Conservation (phyloP, 2,113 vertebrate genomes). For the Anhinga rufa region DNA sequence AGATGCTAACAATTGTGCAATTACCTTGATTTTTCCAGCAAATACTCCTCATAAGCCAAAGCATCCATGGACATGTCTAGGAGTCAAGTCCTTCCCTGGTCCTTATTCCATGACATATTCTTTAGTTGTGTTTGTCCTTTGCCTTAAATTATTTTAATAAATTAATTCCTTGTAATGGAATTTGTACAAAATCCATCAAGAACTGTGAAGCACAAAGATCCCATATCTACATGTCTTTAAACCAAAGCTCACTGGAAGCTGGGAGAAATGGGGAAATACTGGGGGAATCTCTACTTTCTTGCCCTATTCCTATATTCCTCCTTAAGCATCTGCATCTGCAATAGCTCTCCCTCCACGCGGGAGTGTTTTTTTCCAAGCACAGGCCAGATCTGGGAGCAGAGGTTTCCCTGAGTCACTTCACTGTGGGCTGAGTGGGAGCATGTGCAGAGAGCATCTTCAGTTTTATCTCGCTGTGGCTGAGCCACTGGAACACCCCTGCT, state of each 20-base stretch:
- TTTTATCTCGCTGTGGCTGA: neutral
- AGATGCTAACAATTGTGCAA: neutral
- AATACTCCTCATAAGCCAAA: neutral
- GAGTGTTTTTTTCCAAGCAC: neutral
- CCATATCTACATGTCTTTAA: neutral
- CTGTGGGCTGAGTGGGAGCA: neutral
- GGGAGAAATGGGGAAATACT: neutral
- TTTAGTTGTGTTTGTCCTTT: neutral
- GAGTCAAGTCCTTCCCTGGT: neutral
- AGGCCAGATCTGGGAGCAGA: neutral
- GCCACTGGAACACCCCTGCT: neutral
- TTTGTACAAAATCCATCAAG: neutral
- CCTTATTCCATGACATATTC: neutral
- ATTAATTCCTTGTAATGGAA: neutral
- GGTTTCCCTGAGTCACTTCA: neutral
- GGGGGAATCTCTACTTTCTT: neutral
- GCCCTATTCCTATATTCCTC: neutral
- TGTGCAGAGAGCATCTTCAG: neutral
- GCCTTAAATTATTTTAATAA: neutral
- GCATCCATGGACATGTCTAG: neutral
- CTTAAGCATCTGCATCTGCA: neutral
- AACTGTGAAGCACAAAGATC: neutral
- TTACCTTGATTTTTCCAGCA: neutral
- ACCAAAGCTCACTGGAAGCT: neutral
- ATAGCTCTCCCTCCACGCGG: neutral